Evolutionary conservation across 2,797 vertebrate genomes (phyloP).

Genomic region (Enteromius thamalakanensis): DNA sequence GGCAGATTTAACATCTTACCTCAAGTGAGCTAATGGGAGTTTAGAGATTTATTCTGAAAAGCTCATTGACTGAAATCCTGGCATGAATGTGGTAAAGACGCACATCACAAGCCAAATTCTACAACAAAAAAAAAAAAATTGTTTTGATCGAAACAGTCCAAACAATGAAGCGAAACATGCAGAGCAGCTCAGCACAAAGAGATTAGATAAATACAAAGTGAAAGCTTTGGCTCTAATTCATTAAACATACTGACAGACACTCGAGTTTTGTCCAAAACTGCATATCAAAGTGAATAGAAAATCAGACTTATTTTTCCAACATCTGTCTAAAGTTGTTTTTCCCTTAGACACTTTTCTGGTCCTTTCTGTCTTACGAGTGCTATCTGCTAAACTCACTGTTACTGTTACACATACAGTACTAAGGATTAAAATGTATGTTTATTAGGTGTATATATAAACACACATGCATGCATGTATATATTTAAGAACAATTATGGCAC

Average conservation of each 20-base stretch:
- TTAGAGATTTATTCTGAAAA: background rate
- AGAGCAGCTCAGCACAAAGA: conserved; percentile 13
- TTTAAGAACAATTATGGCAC: no score
- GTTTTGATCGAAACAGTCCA: conserved; percentile 1
- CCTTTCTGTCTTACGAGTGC: background rate
- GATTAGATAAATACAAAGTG: conserved; percentile 31
- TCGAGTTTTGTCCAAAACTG: conserved; percentile 17
- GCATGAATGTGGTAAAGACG: background rate
- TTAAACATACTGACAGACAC: conserved; percentile 24
- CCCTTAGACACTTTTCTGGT: background rate
- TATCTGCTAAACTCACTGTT: background rate
- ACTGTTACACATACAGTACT: background rate
- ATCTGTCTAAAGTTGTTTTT: conserved; percentile 18
- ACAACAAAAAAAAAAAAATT: background rate
- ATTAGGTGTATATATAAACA: no score
- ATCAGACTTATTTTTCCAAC: background rate
- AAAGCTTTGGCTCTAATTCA: conserved; percentile 23
- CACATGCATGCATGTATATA: no score
- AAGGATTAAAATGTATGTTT: background rate
- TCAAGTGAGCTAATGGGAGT: conserved; percentile 11
- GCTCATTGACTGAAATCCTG: background rate
- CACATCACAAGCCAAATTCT: background rate
- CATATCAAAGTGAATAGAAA: conserved; percentile 11
- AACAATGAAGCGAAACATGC: conserved; percentile 27
- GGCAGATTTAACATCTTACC: conserved; percentile 40